Conservation (phyloP, 2,797 vertebrate species). For the Pipistrellus pipistrellus region DNA sequence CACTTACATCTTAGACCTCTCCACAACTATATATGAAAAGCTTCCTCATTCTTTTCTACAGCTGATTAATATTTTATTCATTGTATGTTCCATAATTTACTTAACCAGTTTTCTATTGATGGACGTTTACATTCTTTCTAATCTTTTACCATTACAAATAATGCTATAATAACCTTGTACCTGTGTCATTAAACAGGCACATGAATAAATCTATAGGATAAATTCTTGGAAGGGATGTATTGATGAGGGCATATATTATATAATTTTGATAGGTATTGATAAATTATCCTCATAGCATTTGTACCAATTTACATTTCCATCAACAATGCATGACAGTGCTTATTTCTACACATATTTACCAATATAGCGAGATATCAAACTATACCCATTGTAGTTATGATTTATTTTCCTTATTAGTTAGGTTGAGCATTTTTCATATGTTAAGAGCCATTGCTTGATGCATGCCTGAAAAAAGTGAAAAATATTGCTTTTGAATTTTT, state of each 20-base stretch:
- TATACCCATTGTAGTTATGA: neutral
- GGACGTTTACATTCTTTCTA: neutral
- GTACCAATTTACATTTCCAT: neutral
- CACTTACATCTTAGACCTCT: constrained; percentile 28
- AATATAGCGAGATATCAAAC: neutral
- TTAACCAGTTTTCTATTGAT: constrained; percentile 20
- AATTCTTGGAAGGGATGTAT: constrained; percentile 16
- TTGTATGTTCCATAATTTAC: constrained; percentile 21
- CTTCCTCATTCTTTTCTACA: constrained; percentile 51
- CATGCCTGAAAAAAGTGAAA: neutral
- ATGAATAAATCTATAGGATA: constrained; percentile 43
- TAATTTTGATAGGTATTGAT: neutral
- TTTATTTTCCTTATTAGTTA: constrained; percentile 23
- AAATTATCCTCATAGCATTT: neutral
- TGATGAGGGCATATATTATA: neutral
- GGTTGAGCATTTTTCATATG: neutral
- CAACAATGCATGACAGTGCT: neutral
- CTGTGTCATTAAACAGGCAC: constrained; percentile 22
- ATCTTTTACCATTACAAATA: constrained; percentile 37
- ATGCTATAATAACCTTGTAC: constrained; percentile 9
- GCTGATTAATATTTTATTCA: constrained; percentile 53
- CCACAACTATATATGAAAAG: neutral
- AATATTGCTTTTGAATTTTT: constrained; percentile 55
- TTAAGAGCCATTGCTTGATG: constrained; percentile 24
- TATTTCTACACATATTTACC: neutral